These are phyloP conservation scores for Strigamia maritima DNA, from an alignment of 2,888 invertebrate species.

Conservation along the genomic window DNA sequence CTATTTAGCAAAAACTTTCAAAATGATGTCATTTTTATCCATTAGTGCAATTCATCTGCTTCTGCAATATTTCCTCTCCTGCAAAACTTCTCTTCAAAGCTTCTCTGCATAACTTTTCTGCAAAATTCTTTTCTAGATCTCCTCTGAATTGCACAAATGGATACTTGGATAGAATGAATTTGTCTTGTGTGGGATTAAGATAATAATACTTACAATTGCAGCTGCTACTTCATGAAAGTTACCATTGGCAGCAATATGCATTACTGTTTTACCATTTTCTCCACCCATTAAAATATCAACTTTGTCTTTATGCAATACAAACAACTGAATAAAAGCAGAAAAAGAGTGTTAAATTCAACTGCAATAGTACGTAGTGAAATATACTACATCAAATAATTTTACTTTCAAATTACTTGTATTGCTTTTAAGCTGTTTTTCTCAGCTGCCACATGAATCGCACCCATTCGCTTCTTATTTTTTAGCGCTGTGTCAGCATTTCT, in stretches of 20 bases:
- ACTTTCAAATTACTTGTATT: slow-evolving; percentile 50
- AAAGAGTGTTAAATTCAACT: not conserved
- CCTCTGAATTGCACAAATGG: too few relatives aligned
- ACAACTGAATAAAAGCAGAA: slow-evolving; percentile 47
- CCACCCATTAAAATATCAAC: slow-evolving; percentile 75
- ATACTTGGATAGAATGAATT: too few relatives aligned
- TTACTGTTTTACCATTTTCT: slow-evolving; percentile 73
- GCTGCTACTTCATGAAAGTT: slow-evolving; percentile 78
- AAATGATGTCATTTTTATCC: too few relatives aligned
- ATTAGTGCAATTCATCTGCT: too few relatives aligned
- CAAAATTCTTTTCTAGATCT: too few relatives aligned
- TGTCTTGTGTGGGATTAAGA: too few relatives aligned
- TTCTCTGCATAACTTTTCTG: too few relatives aligned
- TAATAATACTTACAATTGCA: slow-evolving; percentile 63
- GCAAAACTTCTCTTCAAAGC: too few relatives aligned
- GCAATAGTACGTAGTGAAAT: too few relatives aligned
- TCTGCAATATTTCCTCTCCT: too few relatives aligned
- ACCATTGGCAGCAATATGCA: slow-evolving; percentile 79
- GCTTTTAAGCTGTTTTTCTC: slow-evolving; percentile 65
- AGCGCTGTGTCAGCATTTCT: slow-evolving; percentile 67
- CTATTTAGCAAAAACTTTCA: too few relatives aligned
- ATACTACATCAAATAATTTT: too few relatives aligned
- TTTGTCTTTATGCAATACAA: slow-evolving; percentile 65
- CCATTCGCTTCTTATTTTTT: slow-evolving; percentile 73
- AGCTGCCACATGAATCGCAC: slow-evolving; percentile 74